Conservation (phyloP, 2,797 vertebrate species). For the Euthynnus affinis region DNA sequence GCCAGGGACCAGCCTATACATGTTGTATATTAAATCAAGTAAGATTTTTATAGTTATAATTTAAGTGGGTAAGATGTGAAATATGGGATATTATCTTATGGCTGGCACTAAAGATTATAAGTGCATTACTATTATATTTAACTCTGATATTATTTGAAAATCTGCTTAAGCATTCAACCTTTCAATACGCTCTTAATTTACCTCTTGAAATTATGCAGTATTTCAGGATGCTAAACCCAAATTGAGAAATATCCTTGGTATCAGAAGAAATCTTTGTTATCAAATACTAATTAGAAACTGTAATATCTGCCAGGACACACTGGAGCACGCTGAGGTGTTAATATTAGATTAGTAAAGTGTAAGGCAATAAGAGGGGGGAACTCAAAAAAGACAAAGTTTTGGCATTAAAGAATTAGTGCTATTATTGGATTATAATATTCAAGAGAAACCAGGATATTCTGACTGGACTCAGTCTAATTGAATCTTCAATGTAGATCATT, state of each 20-base stretch:
- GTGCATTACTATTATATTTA: neutral
- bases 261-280: neutral
- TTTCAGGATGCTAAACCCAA: neutral
- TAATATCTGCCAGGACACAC: too few relatives aligned
- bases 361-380: neutral
- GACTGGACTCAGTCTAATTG: neutral
- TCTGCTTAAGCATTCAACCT: conserved; percentile 6
- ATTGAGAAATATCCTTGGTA: neutral
- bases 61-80: too few relatives aligned
- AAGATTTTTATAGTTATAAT: too few relatives aligned
- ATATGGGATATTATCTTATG: neutral
- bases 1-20: neutral
- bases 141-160: conserved; percentile 34
- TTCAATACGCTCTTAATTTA: neutral
- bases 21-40: neutral
- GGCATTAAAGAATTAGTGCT: neutral
- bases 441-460: conserved; percentile 3
- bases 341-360: neutral
- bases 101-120: conserved; percentile 19
- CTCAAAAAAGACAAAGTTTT: too few relatives aligned
- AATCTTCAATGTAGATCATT: neutral
- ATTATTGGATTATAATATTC: conserved; percentile 7
- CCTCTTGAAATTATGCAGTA: neutral
- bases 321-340: neutral
- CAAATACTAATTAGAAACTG: neutral